Evolutionary conservation across 2,888 invertebrate species (phyloP), one percentile per base, ranked within the genome.

Genomic region (Encarsia formosa): DNA sequence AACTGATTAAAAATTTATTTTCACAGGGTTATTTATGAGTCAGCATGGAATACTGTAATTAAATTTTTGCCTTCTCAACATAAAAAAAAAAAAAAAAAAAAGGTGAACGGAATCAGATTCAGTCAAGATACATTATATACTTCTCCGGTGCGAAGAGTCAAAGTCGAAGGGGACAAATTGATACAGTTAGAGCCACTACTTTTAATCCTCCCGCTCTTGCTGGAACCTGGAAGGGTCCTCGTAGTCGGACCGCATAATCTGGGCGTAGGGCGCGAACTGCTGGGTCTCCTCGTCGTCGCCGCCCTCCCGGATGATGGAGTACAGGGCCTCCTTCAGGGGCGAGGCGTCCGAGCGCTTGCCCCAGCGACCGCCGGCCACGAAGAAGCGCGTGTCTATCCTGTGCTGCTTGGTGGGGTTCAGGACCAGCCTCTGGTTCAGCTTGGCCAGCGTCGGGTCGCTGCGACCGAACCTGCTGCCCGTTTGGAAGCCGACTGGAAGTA

Each of bases 331-430:
- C 9, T 15, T n/a, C 22, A 20, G n/a, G 15, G 3, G 5, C 2
- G 20, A 2, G 9, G 26, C 8, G 20, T 29, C 34, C 4, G 54
- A 49, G 26, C 74, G 63, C 59, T 75, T 74, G 0, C 74, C 75
- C 57, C 71, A 74, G 39, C 74, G 66, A 57, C 69, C 71, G 16
- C 70, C 70, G 24, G 65, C 57, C n/a, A n/a, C n/a, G 59, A 66
- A 73, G 61, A 71, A 74, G 6, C 67, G 65, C 47, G 73, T 70
- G n/a, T 60, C 59, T 40, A 70, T 59, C 3, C 70, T 67, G 15
- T 60, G 56, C 5, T 68, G 52, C 47, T 65, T 62, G 20, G 63
- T 46, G 6, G 56, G 23, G 45, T 63, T 65, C 0, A 50, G 24
- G n/a, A 38, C 46, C 5, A 29, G 40, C 29, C 58, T 63, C 23